These are phyloP conservation scores for Eclectus roratus DNA, from an alignment of 2,113 vertebrate genomes.

Conservation along the genomic window DNA sequence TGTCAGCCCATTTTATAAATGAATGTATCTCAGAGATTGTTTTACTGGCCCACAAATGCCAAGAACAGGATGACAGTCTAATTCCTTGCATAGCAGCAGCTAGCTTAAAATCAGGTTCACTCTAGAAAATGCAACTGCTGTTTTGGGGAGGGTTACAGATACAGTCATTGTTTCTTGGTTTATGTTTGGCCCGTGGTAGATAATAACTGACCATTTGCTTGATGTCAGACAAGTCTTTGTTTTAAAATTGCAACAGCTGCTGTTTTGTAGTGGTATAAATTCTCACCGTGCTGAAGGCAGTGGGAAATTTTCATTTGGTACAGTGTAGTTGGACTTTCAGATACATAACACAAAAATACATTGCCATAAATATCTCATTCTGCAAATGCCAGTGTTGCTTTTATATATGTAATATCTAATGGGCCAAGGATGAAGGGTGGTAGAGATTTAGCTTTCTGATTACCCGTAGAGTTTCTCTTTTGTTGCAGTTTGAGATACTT, in stretches of 20 bases:
- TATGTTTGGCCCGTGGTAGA: neutral
- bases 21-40: neutral
- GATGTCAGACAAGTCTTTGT: neutral
- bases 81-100: slow-evolving; percentile 41
- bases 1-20: slow-evolving; percentile 19
- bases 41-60: slow-evolving; percentile 33
- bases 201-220: neutral
- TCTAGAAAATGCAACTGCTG: neutral
- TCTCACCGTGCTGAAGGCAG: neutral
- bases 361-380: neutral
- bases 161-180: neutral
- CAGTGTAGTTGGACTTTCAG: neutral
- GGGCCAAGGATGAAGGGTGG: neutral
- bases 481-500: neutral
- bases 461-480: neutral
- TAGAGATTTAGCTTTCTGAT: neutral
- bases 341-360: neutral
- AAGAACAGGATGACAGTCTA: slow-evolving; percentile 3
- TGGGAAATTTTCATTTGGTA: neutral
- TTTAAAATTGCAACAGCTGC: neutral
- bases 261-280: neutral
- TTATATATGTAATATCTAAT: neutral
- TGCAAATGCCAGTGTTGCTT: neutral
- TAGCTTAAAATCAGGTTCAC: slow-evolving; percentile 5
- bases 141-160: neutral